Percentiles rank a stretch among this genome's conserved stretches.
These are phyloP conservation scores for Drosophila kohkoa DNA, from an alignment of 1,140 invertebrate genomes.

Conservation along the genomic window DNA sequence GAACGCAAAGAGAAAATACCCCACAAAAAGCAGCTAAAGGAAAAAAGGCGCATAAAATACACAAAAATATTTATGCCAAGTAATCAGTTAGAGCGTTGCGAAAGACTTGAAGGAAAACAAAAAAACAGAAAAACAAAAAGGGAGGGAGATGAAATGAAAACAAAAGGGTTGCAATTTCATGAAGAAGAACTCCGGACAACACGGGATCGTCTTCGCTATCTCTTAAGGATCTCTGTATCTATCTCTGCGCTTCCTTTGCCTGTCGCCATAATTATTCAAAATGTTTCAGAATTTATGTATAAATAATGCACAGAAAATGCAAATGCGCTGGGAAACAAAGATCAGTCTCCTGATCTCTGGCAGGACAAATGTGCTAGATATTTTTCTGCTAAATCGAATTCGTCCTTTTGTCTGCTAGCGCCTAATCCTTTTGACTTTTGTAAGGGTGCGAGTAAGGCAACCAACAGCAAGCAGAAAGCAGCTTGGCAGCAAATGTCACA, in stretches of 20 bases:
- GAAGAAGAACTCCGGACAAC: neutral
- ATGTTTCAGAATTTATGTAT: slow-evolving; percentile 59
- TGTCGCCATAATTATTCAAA: slow-evolving; percentile 73
- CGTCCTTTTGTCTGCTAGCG: slow-evolving; percentile 49
- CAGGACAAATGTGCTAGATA: slow-evolving; percentile 65
- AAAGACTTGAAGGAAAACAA: neutral
- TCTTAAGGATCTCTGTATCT: slow-evolving; percentile 52
- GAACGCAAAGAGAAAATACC: neutral
- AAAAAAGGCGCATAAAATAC: slow-evolving; percentile 68
- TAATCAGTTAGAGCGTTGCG: slow-evolving; percentile 54
- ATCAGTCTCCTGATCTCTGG: slow-evolving; percentile 1
- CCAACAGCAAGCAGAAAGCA: neutral
- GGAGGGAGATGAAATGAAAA: slow-evolving; percentile 17
- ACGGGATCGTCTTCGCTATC: neutral
- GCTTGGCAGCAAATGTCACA: slow-evolving; percentile 60
- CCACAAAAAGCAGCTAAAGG: slow-evolving; percentile 29
- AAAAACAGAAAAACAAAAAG: too few species aligned
- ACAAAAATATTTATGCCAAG: slow-evolving; percentile 77
- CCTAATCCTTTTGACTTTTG: slow-evolving; percentile 79
- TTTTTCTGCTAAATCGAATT: slow-evolving; percentile 82
- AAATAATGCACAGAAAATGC: slow-evolving; percentile 75
- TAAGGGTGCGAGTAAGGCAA: slow-evolving; percentile 69
- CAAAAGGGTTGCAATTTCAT: slow-evolving; percentile 62
- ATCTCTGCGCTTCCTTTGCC: slow-evolving; percentile 70
- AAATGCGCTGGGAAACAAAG: slow-evolving; percentile 68